Evolutionary conservation across 1,140 invertebrate genomes (phyloP).

Genomic region (Psilanteris sp.): DNA sequence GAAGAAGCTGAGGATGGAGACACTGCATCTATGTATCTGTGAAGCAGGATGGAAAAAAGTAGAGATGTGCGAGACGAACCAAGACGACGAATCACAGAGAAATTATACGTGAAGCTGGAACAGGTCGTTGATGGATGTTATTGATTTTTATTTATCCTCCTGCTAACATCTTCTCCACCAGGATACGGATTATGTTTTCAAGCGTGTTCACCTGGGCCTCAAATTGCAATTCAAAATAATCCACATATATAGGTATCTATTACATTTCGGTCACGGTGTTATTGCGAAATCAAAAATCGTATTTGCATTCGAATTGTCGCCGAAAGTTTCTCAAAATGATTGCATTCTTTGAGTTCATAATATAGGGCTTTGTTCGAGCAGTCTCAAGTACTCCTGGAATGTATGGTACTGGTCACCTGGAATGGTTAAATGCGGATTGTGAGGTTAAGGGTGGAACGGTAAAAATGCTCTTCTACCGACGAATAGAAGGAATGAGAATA

Average conservation of each 20-base stretch:
- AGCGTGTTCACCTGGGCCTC: slow-evolving; percentile 17
- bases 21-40: slow-evolving; percentile 50
- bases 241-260: too few relatives aligned
- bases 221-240: slow-evolving; percentile 51
- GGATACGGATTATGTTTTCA: slow-evolving; percentile 55
- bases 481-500: slow-evolving; percentile 58
- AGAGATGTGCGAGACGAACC: not conserved
- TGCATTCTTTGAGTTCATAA: slow-evolving; percentile 60
- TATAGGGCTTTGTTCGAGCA: slow-evolving; percentile 53
- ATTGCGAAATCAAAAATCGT: slow-evolving; percentile 33
- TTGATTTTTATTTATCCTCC: slow-evolving; percentile 69
- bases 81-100: slow-evolving; percentile 37
- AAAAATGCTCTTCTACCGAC: slow-evolving; percentile 56
- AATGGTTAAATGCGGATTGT: slow-evolving; percentile 65
- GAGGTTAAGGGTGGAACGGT: slow-evolving; percentile 61
- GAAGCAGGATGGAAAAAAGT: slow-evolving; percentile 35
- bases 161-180: slow-evolving; percentile 51
- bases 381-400: slow-evolving; percentile 58
- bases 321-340: slow-evolving; percentile 53
- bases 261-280: too few relatives aligned
- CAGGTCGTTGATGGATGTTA: slow-evolving; percentile 64
- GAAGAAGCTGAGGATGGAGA: slow-evolving; percentile 62
- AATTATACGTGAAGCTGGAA: slow-evolving; percentile 41
- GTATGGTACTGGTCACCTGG: slow-evolving; percentile 61
- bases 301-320: slow-evolving; percentile 34